Conservation (phyloP, 2,888 invertebrate genomes). For the Julus scanicus region DNA sequence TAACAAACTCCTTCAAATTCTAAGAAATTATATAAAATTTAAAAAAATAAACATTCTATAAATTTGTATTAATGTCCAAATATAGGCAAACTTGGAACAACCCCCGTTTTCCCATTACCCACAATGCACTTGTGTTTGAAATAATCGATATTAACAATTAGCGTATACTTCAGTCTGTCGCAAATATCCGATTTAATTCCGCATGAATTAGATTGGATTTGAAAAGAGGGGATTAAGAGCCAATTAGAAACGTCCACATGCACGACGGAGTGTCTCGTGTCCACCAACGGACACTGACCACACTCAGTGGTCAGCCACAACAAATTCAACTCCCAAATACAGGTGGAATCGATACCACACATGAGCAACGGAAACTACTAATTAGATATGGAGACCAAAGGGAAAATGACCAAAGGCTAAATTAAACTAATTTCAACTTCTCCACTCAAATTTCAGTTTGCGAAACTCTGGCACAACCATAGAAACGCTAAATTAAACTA, state of each 20-base stretch:
- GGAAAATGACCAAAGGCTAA: not conserved
- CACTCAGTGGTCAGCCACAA: not conserved
- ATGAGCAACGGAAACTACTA: not conserved
- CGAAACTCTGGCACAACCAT: too few species aligned
- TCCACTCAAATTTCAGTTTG: not conserved
- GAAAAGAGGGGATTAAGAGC: not conserved
- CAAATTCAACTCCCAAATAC: not conserved
- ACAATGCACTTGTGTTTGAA: not conserved
- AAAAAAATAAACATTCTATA: too few species aligned
- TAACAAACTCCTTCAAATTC: too few species aligned
- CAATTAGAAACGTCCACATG: not conserved
- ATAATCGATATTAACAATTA: slow-evolving; percentile 1
- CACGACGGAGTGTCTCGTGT: not conserved
- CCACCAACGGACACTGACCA: not conserved
- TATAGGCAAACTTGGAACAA: too few species aligned
- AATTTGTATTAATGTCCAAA: not conserved
- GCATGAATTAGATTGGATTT: slow-evolving; percentile 5
- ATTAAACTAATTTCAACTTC: not conserved
- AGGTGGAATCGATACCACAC: not conserved
- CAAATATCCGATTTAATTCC: slow-evolving; percentile 8
- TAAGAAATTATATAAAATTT: too few species aligned
- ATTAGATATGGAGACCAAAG: not conserved
- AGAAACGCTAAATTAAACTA: too few species aligned
- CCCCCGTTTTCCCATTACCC: not conserved
- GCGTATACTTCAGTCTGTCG: not conserved